phyloP scores from a whole-genome alignment of 2,797 vertebrate genomes.

The Ctenopoma kingsleyae region DNA sequence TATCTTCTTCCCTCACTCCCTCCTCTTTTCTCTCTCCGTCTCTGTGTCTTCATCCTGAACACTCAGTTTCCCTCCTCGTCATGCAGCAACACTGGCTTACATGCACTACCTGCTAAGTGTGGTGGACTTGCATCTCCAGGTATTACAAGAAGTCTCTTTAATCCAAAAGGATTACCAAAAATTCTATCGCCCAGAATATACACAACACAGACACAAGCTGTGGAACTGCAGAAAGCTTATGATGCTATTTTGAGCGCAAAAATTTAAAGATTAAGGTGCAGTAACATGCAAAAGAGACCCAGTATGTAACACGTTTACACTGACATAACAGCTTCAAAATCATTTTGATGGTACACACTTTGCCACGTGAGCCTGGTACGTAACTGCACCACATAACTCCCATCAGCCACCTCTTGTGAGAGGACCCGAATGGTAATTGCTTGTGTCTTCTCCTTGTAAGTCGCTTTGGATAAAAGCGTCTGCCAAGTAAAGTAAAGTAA shows the following conservation, averaged over 20 bases:
- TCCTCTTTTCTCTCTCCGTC: constrained; percentile 9
- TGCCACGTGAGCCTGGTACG: too few species aligned
- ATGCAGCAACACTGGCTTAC: constrained; percentile 66
- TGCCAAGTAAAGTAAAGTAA: too few species aligned
- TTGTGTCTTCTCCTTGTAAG: too few species aligned
- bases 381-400: too few species aligned
- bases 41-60: constrained; percentile 56
- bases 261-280: constrained; percentile 57
- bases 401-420: too few species aligned
- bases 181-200: constrained; percentile 67
- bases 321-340: too few species aligned
- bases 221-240: constrained; percentile 60
- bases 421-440: too few species aligned
- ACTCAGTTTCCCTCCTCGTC: constrained; percentile 54
- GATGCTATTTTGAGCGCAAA: constrained; percentile 59
- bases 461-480: too few species aligned
- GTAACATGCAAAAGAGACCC: constrained; percentile 33
- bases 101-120: constrained; percentile 68
- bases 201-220: constrained; percentile 54
- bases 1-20: constrained; percentile 36
- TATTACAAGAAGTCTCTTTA: constrained; percentile 71
- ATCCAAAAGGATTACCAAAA: constrained; percentile 75
- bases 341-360: too few species aligned
- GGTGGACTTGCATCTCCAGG: constrained; percentile 71
- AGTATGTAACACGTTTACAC: too few species aligned